These are phyloP conservation scores for Mythimna lalbum DNA, from an alignment of 2,888 invertebrate species.

Conservation along the genomic window DNA sequence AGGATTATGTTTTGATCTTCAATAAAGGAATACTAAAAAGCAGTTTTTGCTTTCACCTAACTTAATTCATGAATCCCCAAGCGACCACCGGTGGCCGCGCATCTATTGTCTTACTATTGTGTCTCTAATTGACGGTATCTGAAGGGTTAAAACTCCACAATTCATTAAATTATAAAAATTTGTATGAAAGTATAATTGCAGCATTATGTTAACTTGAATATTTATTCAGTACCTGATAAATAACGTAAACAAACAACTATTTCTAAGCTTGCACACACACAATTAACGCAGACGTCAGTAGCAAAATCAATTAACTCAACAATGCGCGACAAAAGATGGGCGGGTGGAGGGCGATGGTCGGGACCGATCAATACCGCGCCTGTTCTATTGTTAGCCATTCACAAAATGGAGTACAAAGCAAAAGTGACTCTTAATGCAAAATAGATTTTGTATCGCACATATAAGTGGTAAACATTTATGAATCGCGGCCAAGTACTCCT, in stretches of 20 bases:
- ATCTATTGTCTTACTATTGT: no score
- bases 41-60: not conserved
- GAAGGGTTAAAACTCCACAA: no score
- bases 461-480: not conserved
- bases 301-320: not conserved
- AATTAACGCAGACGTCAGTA: not conserved
- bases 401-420: not conserved
- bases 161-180: no score
- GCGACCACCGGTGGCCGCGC: no score
- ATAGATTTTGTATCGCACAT: not conserved
- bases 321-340: not conserved
- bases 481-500: not conserved
- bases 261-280: not conserved
- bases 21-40: not conserved
- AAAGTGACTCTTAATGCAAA: not conserved
- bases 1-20: not conserved
- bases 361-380: constrained; percentile 16
- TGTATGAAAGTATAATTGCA: not conserved
- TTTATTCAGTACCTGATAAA: not conserved
- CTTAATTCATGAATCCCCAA: no score
- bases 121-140: no score
- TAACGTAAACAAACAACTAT: not conserved
- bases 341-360: not conserved
- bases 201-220: not conserved
- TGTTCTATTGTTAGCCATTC: constrained; percentile 20